Conservation (phyloP, 2,888 invertebrate genomes). For the Aphodius sticticus region DNA sequence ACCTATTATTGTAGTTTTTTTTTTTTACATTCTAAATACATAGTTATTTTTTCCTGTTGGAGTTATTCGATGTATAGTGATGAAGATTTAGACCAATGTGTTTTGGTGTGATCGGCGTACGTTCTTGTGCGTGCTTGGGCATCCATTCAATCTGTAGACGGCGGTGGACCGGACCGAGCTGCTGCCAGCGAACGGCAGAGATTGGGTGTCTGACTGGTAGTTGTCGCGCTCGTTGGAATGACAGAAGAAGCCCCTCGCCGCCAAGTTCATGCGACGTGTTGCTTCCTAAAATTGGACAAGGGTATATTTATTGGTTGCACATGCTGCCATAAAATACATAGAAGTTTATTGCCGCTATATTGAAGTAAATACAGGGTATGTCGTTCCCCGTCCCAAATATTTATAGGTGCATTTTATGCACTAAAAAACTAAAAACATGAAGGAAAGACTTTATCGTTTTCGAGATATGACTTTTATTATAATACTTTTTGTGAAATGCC, state of each 20-base stretch:
- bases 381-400: too few species aligned
- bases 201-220: conserved; percentile 50
- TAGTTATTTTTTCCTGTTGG: neutral
- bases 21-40: too few species aligned
- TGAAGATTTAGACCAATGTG: conserved; percentile 40
- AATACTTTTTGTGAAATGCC: too few species aligned
- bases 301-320: conserved; percentile 15
- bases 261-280: conserved; percentile 57
- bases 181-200: conserved; percentile 44
- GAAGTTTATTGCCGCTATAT: neutral
- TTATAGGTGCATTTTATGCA: too few species aligned
- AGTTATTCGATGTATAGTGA: neutral
- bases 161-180: conserved; percentile 40
- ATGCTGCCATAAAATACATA: conserved; percentile 4
- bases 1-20: too few species aligned
- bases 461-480: too few species aligned
- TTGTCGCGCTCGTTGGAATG: conserved; percentile 48
- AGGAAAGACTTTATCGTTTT: too few species aligned
- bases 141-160: conserved; percentile 45
- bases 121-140: conserved; percentile 39
- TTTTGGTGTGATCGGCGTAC: conserved; percentile 40
- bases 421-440: too few species aligned
- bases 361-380: neutral
- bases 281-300: conserved; percentile 54
- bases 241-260: conserved; percentile 50